Conservation (phyloP, 2,797 vertebrate species). For the Hipposideros larvatus region DNA sequence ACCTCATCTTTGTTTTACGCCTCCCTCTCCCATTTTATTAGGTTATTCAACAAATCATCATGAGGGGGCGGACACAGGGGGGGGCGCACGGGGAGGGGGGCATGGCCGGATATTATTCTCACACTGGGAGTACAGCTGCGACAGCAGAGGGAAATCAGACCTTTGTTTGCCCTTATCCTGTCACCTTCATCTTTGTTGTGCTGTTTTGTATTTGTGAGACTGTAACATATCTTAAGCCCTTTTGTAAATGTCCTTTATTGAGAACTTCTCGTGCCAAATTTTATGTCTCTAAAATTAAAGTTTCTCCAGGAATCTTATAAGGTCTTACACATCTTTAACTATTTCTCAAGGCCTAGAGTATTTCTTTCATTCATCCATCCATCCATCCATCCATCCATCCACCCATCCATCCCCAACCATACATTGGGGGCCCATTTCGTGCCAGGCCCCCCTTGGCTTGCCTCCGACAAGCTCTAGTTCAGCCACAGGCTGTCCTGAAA, state of each 20-base stretch:
- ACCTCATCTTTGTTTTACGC: neutral
- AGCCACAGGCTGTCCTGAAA: neutral
- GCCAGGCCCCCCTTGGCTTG: too few species aligned
- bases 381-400: neutral
- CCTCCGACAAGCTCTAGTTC: neutral
- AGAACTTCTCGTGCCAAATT: neutral
- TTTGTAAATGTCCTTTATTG: neutral
- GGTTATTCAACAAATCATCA: neutral
- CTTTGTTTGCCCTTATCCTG: neutral
- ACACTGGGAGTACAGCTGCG: neutral
- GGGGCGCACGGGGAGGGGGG: too few species aligned
- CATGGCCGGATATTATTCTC: rapidly evolving
- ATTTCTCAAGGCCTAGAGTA: neutral
- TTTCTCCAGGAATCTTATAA: neutral
- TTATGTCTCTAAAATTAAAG: neutral
- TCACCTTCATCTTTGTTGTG: neutral
- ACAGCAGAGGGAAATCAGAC: too few species aligned
- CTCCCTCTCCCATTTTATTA: neutral
- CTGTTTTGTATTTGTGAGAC: neutral
- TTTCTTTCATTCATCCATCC: neutral
- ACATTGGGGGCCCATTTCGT: neutral
- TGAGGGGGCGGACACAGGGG: too few species aligned
- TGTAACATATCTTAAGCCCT: neutral
- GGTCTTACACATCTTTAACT: neutral
- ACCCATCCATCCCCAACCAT: neutral